phyloP scores from a whole-genome alignment of 2,113 vertebrate genomes.

The Phrynosoma blainvillii region DNA sequence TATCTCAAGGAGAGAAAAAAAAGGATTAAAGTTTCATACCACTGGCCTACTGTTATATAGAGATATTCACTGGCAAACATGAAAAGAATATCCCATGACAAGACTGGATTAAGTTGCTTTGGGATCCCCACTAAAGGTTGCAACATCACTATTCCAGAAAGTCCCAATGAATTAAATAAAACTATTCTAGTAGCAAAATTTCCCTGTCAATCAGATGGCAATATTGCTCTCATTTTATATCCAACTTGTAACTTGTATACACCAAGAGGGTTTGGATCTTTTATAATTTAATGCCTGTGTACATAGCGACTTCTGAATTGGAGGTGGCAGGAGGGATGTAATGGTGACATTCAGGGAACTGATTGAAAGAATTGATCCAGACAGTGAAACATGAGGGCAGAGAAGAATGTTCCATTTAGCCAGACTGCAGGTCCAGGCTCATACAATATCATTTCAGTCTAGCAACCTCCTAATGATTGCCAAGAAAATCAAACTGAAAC shows the following conservation, averaged over 20 bases:
- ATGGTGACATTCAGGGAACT: slow-evolving; percentile 47
- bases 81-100: neutral
- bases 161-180: neutral
- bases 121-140: neutral
- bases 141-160: neutral
- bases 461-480: slow-evolving; percentile 70
- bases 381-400: slow-evolving; percentile 58
- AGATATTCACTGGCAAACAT: neutral
- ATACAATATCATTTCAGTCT: slow-evolving; percentile 72
- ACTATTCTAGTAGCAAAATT: neutral
- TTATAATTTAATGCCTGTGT: neutral
- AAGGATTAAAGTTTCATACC: neutral
- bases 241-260: neutral
- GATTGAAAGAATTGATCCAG: slow-evolving; percentile 67
- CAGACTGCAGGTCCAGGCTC: slow-evolving; percentile 69
- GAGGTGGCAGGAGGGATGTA: neutral
- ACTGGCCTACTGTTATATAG: neutral
- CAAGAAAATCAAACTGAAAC: slow-evolving; percentile 78
- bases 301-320: slow-evolving; percentile 36
- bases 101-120: neutral
- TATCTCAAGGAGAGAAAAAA: neutral
- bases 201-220: neutral
- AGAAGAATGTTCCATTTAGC: slow-evolving; percentile 61
- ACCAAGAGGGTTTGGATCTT: neutral
- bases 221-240: neutral